These are phyloP conservation scores for Notocelia uddmanniana DNA, from an alignment of 2,888 invertebrate genomes.

Conservation along the genomic window DNA sequence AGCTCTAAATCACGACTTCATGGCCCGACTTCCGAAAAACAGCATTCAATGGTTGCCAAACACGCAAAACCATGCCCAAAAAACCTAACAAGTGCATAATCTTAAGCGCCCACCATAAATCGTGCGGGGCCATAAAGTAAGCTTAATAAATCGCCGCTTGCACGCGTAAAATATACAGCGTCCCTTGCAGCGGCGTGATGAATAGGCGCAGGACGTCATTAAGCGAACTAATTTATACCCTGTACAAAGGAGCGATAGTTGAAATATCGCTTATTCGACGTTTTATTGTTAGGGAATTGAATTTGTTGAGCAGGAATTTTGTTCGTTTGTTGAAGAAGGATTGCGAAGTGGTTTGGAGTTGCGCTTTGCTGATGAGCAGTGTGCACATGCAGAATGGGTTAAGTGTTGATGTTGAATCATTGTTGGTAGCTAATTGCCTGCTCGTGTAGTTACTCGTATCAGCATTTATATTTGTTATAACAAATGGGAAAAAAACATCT, in stretches of 20 bases:
- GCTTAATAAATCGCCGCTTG: constrained; percentile 66
- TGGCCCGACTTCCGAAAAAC: neutral
- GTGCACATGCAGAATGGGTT: too few species aligned
- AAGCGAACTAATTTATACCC: constrained; percentile 41
- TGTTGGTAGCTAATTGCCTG: too few species aligned
- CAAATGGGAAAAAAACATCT: too few species aligned
- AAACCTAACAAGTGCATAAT: constrained; percentile 50
- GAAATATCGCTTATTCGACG: constrained; percentile 37
- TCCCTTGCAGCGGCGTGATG: constrained; percentile 43
- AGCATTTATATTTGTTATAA: too few species aligned
- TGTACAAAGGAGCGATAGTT: constrained; percentile 40
- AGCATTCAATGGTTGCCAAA: constrained; percentile 5
- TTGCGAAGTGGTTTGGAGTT: too few species aligned
- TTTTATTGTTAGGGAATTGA: constrained; percentile 22
- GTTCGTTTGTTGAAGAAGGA: neutral
- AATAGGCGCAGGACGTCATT: constrained; percentile 39
- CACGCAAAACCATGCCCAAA: constrained; percentile 40
- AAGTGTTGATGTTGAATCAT: too few species aligned
- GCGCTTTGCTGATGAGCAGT: too few species aligned
- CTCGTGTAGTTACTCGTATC: too few species aligned
- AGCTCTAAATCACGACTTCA: neutral
- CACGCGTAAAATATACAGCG: constrained; percentile 55
- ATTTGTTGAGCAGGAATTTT: constrained; percentile 7
- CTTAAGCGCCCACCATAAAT: constrained; percentile 56
- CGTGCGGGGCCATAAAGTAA: constrained; percentile 63